Conservation (phyloP, 2,888 invertebrate species). For the Tenodera sinensis region DNA sequence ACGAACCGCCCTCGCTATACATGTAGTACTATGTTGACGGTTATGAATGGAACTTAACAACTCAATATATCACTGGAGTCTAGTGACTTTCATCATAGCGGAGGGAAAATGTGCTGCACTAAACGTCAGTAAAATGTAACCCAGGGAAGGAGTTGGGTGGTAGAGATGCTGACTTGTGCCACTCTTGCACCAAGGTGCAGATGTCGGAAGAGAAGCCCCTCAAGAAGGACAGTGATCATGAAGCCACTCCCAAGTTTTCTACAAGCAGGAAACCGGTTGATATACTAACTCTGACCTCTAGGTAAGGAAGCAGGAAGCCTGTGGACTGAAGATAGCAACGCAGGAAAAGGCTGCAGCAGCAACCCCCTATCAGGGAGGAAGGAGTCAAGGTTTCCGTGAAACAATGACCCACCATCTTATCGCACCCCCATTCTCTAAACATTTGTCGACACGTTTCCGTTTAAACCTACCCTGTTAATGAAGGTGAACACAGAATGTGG, state of each 20-base stretch:
- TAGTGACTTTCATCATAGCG: no score
- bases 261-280: neutral
- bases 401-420: conserved; percentile 13
- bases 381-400: conserved; percentile 15
- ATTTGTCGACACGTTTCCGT: neutral
- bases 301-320: neutral
- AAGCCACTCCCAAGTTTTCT: neutral
- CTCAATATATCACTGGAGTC: no score
- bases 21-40: no score
- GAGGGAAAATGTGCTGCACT: no score
- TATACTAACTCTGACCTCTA: neutral
- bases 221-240: neutral
- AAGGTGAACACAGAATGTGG: neutral
- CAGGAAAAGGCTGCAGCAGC: conserved; percentile 1
- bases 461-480: neutral
- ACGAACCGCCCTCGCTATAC: no score
- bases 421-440: neutral
- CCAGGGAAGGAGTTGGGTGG: no score
- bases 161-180: neutral
- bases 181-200: neutral
- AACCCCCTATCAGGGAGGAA: neutral
- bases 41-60: no score
- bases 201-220: neutral
- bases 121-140: no score
- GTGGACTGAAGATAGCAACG: conserved; percentile 5